These are phyloP conservation scores for Macroglossus sobrinus DNA, from an alignment of 2,113 vertebrate species.

Conservation along the genomic window DNA sequence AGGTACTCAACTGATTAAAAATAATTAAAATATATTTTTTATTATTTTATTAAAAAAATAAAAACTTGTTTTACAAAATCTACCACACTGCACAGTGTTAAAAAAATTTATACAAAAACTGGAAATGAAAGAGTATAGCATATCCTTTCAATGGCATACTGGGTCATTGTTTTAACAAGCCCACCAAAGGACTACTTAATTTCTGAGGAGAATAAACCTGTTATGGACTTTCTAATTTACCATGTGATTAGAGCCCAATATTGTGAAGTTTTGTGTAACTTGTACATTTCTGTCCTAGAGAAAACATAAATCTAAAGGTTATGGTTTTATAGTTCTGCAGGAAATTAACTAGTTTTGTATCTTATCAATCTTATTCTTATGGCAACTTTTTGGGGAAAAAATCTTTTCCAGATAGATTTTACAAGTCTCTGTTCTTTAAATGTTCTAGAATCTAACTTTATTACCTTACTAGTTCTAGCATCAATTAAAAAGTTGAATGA, in stretches of 20 bases:
- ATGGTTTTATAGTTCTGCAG: not conserved
- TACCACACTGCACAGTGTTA: not conserved
- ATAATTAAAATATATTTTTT: too few species aligned
- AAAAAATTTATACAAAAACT: not conserved
- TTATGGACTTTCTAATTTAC: not conserved
- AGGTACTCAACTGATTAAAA: not conserved
- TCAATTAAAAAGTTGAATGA: not conserved
- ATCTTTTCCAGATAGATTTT: not conserved
- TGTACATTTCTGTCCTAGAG: not conserved
- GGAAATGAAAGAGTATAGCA: not conserved
- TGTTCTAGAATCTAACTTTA: not conserved
- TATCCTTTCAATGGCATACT: not conserved
- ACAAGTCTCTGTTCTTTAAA: not conserved
- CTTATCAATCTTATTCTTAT: not conserved
- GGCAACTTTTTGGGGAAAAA: not conserved
- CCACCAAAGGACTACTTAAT: not conserved
- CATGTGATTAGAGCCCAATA: not conserved
- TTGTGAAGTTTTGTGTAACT: not conserved
- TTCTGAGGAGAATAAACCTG: not conserved
- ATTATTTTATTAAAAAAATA: too few species aligned
- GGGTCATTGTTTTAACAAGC: not conserved
- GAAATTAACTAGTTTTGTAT: not conserved
- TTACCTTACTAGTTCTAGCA: not conserved
- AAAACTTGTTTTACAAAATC: not conserved
- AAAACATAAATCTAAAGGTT: not conserved